Evolutionary conservation across 1,140 invertebrate species (phyloP), one percentile per base, ranked within the genome.

Genomic region (Heliothis virescens): DNA sequence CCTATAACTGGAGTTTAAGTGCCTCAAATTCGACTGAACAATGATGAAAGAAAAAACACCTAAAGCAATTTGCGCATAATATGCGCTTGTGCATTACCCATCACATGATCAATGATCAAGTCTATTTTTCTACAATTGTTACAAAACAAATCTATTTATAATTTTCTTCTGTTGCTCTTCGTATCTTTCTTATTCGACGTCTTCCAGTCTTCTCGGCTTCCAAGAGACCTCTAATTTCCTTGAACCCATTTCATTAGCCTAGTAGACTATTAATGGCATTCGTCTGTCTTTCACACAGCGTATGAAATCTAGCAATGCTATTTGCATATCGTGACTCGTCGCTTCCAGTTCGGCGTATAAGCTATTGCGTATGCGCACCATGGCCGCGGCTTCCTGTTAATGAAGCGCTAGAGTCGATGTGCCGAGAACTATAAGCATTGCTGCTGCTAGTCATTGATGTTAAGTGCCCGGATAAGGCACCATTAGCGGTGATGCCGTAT

Each of bases 321-420:
- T 82, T 82, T 77, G 81, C 81, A 82, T 82, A 82, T 82, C 81
- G 81, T 82, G 81, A 82, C 73, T 82, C 55, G 81, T 85, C 63
- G 80, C 83, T 83, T 81, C 85, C 83, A 84, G 57, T 82, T 80
- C 74, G 76, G 48, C 57, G 79, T 79, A 82, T 74, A 59, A 69
- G 62, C 73, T 83, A 89, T 92, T 91, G 88, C 85, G 87, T 87
- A 93, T 93, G 91, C 92, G 83, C 87, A 82, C 79, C 86, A 84
- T 87, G 90, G 84, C 65, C 65, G 74, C 63, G 72, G 89, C 88
- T 93, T 93, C 92, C 92, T 93, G 91, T 88, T 91, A 91, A 93
- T 92, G 89, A 87, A 87, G 80, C 86, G 85, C 89, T 85, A 71
- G 74, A 76, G 79, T 63, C 79, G 73, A 75, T 71, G 57, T 67